Conservation (phyloP, 2,797 vertebrate genomes). For the Pangasius djambal region DNA sequence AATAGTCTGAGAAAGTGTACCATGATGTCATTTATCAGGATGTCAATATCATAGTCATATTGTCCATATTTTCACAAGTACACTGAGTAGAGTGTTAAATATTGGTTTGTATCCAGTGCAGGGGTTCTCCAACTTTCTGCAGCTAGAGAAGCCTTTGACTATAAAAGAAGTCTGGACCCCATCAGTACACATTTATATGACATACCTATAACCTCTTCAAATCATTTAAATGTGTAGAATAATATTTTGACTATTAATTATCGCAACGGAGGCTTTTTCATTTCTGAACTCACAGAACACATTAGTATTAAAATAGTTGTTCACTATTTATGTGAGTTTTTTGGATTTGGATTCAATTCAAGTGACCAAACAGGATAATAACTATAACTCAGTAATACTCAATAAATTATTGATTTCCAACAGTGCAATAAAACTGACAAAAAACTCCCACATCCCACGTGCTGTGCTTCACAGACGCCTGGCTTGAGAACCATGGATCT, state of each 20-base stretch:
- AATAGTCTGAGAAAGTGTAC: neutral
- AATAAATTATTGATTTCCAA: neutral
- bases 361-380: neutral
- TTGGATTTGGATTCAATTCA: neutral
- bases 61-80: neutral
- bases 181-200: neutral
- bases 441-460: neutral
- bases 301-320: neutral
- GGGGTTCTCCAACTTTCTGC: neutral
- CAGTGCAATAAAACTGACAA: neutral
- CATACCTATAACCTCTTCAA: neutral
- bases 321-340: neutral
- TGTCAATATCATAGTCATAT: neutral
- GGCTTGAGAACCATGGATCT: neutral
- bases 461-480: neutral
- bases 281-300: neutral
- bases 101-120: neutral
- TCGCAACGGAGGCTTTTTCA: neutral
- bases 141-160: neutral
- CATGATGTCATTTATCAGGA: neutral
- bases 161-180: neutral
- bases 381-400: neutral
- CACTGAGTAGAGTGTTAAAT: neutral
- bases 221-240: neutral
- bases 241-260: neutral